Percentiles rank a stretch among this genome's conserved stretches.
These are phyloP conservation scores for Galaxea fascicularis DNA, from an alignment of 92 coral and sea anemone species.

Conservation along the genomic window DNA sequence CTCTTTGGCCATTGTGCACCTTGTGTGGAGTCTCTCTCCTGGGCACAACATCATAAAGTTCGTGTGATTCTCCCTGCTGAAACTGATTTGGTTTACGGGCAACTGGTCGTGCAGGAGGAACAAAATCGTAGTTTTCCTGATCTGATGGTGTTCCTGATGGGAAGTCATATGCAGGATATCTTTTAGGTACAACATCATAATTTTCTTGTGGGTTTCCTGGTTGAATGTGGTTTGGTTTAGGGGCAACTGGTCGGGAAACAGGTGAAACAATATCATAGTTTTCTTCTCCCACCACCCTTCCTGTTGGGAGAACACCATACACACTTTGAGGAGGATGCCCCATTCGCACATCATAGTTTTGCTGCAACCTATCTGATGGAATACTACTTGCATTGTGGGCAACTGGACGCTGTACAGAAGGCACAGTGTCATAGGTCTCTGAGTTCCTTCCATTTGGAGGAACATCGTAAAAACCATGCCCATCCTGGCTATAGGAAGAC, in stretches of 20 bases:
- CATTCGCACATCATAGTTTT: slow-evolving; percentile 61
- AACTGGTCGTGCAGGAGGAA: slow-evolving; percentile 57
- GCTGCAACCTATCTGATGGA: slow-evolving; percentile 37
- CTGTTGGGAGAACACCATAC: slow-evolving; percentile 30
- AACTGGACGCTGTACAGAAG: slow-evolving; percentile 13
- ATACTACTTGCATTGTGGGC: slow-evolving; percentile 7
- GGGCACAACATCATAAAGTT: slow-evolving; percentile 32
- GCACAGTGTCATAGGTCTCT: slow-evolving; percentile 35
- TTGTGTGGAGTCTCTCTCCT: background rate
- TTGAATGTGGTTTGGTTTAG: slow-evolving; percentile 5
- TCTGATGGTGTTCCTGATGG: slow-evolving; percentile 12
- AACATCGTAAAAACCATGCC: slow-evolving; percentile 28
- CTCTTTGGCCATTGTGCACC: background rate
- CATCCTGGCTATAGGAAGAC: slow-evolving; percentile 36
- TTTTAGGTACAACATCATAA: slow-evolving; percentile 21
- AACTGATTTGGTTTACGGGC: slow-evolving; percentile 19
- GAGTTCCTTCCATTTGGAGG: slow-evolving; percentile 28
- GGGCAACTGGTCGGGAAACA: slow-evolving; percentile 20
- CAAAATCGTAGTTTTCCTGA: slow-evolving; percentile 63
- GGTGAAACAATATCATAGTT: slow-evolving; percentile 62
- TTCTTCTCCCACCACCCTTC: slow-evolving; percentile 14
- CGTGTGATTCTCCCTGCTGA: background rate
- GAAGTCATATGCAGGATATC: background rate
- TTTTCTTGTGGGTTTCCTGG: slow-evolving; percentile 15
- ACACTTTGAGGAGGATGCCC: background rate